phyloP scores from a whole-genome alignment of 1,140 invertebrate genomes.

The Cephus cinctus region DNA sequence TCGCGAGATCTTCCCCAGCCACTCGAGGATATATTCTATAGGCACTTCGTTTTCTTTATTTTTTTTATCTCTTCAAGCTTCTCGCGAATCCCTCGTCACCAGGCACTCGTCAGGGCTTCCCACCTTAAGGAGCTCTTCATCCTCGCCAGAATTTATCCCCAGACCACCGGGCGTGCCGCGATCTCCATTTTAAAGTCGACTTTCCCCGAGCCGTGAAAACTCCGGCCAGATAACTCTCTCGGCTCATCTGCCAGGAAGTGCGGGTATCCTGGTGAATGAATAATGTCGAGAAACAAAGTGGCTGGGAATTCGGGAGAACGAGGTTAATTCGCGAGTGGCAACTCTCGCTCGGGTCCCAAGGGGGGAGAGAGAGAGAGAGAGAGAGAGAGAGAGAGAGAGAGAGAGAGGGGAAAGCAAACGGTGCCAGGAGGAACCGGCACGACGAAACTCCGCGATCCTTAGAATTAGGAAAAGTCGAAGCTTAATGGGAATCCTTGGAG shows the following conservation, averaged over 20 bases:
- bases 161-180: too few species aligned
- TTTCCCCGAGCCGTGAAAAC: too few species aligned
- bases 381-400: constrained; percentile 1
- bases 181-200: too few species aligned
- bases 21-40: too few species aligned
- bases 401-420: neutral
- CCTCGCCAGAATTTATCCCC: too few species aligned
- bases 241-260: too few species aligned
- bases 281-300: constrained; percentile 12
- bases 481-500: constrained; percentile 28
- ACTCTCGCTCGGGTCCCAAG: constrained; percentile 12
- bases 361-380: neutral
- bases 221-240: too few species aligned
- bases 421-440: constrained; percentile 13
- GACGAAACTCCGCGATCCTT: constrained; percentile 3
- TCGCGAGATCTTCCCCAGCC: too few species aligned
- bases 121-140: too few species aligned
- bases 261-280: too few species aligned
- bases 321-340: constrained; percentile 41
- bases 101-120: too few species aligned
- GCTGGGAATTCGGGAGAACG: constrained; percentile 36
- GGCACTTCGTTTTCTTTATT: neutral
- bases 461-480: constrained; percentile 19
- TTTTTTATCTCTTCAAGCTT: neutral
- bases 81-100: neutral